Percentiles rank a stretch among this genome's conserved stretches.
Conservation (phyloP, 2,113 vertebrate species). For the Lucifuga dentata region DNA sequence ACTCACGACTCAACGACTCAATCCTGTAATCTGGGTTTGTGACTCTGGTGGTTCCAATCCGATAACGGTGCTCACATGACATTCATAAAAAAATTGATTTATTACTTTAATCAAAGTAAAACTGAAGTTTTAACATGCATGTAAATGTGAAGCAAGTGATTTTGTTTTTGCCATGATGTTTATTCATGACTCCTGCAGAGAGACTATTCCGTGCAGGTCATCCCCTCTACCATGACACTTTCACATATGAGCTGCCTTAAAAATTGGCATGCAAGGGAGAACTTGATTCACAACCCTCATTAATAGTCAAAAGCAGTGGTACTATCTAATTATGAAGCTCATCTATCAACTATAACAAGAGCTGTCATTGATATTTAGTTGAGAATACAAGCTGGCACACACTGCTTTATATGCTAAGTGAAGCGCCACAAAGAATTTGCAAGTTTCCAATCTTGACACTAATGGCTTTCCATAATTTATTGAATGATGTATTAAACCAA, state of each 20-base stretch:
- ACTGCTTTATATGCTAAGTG: constrained; percentile 93
- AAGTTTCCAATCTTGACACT: constrained; percentile 90
- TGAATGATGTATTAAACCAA: constrained; percentile 91
- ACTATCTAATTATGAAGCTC: constrained; percentile 89
- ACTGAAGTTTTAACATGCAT: neutral
- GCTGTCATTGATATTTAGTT: constrained; percentile 92
- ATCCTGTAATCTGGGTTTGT: too few relatives aligned
- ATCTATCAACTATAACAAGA: constrained; percentile 92
- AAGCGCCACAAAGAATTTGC: constrained; percentile 89
- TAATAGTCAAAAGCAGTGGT: constrained; percentile 81
- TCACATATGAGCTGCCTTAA: constrained; percentile 48
- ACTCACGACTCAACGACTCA: too few relatives aligned
- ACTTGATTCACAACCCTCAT: constrained; percentile 78
- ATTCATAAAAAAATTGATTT: too few relatives aligned
- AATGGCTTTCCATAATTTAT: constrained; percentile 95
- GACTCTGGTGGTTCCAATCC: too few relatives aligned
- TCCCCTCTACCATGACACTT: constrained; percentile 6
- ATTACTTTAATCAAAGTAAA: neutral
- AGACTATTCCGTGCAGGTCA: constrained; percentile 25
- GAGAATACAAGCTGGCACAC: constrained; percentile 80
- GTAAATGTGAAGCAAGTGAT: neutral
- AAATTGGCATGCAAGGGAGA: constrained; percentile 39
- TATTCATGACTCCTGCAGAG: constrained; percentile 46
- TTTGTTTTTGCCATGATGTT: constrained; percentile 38
- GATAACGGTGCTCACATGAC: too few relatives aligned